Conservation (phyloP, 2,888 invertebrate species). For the Trichopria drosophilae region DNA sequence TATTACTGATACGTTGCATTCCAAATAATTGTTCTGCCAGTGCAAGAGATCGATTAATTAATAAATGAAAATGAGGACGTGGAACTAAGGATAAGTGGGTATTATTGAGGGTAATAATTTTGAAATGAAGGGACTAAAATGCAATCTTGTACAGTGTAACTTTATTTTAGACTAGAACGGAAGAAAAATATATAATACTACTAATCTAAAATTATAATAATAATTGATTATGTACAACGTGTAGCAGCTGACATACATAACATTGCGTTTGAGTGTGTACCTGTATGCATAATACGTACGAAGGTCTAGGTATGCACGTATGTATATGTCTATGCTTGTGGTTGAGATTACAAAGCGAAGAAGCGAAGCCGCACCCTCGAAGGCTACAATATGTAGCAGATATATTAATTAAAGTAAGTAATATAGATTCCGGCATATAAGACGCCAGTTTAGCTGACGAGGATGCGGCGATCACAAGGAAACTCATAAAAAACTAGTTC, state of each 20-base stretch:
- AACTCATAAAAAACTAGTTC: conserved; percentile 50
- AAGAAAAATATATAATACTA: conserved; percentile 55
- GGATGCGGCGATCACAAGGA: conserved; percentile 49
- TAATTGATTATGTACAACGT: conserved; percentile 44
- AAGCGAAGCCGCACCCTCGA: conserved; percentile 50
- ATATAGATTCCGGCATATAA: no score
- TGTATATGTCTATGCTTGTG: no score
- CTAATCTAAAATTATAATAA: conserved; percentile 48
- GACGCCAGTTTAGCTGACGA: conserved; percentile 41
- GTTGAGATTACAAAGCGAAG: no score
- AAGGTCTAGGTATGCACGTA: conserved; percentile 37
- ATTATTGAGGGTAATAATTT: conserved; percentile 26
- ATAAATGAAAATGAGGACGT: no score
- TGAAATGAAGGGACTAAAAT: conserved; percentile 46
- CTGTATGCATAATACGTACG: conserved; percentile 51
- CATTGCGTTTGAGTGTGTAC: conserved; percentile 48
- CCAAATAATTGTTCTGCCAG: no score
- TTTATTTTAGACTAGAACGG: conserved; percentile 58
- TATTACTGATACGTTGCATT: no score
- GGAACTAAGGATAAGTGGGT: conserved; percentile 4
- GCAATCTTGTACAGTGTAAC: conserved; percentile 55
- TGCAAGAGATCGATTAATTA: no score
- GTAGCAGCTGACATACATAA: conserved; percentile 53
- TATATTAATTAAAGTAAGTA: no score
- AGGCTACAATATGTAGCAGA: conserved; percentile 34